Evolutionary conservation across 2,888 invertebrate genomes (phyloP), one percentile per base, ranked within the genome.

Genomic region (Octodonta nipae): DNA sequence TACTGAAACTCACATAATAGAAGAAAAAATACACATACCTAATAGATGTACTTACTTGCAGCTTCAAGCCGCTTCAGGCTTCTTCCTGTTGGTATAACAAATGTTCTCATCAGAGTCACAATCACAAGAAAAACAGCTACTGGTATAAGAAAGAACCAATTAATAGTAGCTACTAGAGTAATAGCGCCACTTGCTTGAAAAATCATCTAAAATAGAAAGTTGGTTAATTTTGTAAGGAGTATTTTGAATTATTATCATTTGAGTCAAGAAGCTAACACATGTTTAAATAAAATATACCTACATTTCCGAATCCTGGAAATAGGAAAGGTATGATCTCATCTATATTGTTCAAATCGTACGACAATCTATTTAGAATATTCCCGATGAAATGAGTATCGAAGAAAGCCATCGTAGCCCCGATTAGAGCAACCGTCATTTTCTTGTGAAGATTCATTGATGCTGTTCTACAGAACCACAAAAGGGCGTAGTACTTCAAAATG

Each of bases 331-430:
- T 7, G 17, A 27, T 22, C 26, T 47, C 49, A 26, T 49, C 49
- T 14, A 47, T 44, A 5, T 35, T 38, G 11, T 36, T 35, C 16
- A 49, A 30, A 34, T 49, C 49, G 24, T 41, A 43, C 2, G 49
- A 47, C 30, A 49, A 49, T 34, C 49, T 40, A 28, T 47, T 49
- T 20, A 49, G 33, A 13, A 49, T 43, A 32, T 49, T 47, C 12
- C 47, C 49, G 16, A 49, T 44, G 16, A 47, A 42, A 33, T 45
- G 38, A 3, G 36, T 41, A 26, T 49, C 49, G 33, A 47, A 49
- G 22, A 49, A 49, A n/a, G 34, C 20, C 47, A 49, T 49, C 5
- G 37, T 33, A 7, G 44, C 47, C 22, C 40, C 34, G 2, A 49
- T 32, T 4, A 49, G 33, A 13, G 36, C 33, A 1, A 34, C 26